A percentile compares a stretch with the other conserved stretches of the same genome.
phyloP scores from a whole-genome alignment of 2,888 invertebrate genomes.

The Steinernema hermaphroditum region DNA sequence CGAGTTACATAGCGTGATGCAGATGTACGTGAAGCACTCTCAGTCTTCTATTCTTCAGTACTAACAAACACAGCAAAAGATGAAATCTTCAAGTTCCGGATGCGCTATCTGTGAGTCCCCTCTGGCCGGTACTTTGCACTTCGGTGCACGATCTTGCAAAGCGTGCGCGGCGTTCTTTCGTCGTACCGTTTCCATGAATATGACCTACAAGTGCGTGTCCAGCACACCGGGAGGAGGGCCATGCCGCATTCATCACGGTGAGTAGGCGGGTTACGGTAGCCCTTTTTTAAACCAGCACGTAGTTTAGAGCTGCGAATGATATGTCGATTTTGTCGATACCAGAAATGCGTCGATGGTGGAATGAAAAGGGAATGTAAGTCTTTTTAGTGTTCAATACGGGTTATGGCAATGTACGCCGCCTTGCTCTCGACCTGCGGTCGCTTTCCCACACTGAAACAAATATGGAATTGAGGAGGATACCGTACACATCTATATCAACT shows the following conservation, averaged over 20 bases:
- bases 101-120: slow-evolving; percentile 52
- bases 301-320: slow-evolving; percentile 51
- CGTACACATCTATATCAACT: no score
- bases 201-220: slow-evolving; percentile 52
- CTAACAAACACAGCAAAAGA: background rate
- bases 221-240: slow-evolving; percentile 26
- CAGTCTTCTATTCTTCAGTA: no score
- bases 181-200: slow-evolving; percentile 49
- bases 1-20: no score
- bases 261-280: background rate
- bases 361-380: slow-evolving; percentile 49
- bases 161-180: slow-evolving; percentile 55
- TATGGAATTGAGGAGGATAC: no score
- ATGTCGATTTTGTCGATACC: slow-evolving; percentile 48
- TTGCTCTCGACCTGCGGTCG: no score
- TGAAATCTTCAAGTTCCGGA: background rate
- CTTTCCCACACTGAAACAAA: no score
- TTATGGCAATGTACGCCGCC: background rate
- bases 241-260: slow-evolving; percentile 39
- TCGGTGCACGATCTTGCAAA: slow-evolving; percentile 47
- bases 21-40: no score
- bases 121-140: slow-evolving; percentile 49
- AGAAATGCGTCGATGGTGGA: slow-evolving; percentile 48
- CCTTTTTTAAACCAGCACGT: background rate
- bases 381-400: background rate